Conservation (phyloP, 2,888 invertebrate species). For the Lasioglossum vierecki region DNA sequence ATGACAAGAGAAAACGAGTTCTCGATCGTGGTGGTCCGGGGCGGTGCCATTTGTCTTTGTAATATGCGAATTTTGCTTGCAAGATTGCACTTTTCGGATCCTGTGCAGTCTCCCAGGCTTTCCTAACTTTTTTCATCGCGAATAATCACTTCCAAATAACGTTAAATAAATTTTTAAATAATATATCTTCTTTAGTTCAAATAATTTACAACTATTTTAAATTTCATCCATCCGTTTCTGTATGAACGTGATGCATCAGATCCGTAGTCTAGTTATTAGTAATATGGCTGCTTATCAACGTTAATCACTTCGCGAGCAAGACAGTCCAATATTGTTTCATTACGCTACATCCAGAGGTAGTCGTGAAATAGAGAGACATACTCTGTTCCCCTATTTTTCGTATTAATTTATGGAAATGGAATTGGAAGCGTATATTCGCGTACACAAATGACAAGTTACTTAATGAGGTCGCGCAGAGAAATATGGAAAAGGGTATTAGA, state of each 20-base stretch:
- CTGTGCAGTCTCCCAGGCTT: neutral
- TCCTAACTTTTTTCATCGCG: neutral
- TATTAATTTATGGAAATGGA: slow-evolving; percentile 7
- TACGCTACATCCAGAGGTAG: neutral
- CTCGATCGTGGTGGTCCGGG: neutral
- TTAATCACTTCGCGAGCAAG: neutral
- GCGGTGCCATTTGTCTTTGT: neutral
- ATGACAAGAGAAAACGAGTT: neutral
- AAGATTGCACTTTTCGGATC: neutral
- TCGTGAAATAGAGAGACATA: neutral
- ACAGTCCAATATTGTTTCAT: neutral
- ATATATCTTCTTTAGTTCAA: neutral
- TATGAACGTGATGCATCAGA: neutral
- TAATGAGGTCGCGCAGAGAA: neutral
- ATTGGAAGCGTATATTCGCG: neutral
- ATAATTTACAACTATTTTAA: no score
- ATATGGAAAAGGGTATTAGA: neutral
- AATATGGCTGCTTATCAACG: neutral
- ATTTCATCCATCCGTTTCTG: neutral
- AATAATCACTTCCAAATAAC: neutral
- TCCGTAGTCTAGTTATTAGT: neutral
- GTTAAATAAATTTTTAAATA: neutral
- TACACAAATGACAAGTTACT: neutral
- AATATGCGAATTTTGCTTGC: neutral
- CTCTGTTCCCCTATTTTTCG: neutral